Conservation (phyloP, 2,888 invertebrate genomes). For the Euproctis similis region DNA sequence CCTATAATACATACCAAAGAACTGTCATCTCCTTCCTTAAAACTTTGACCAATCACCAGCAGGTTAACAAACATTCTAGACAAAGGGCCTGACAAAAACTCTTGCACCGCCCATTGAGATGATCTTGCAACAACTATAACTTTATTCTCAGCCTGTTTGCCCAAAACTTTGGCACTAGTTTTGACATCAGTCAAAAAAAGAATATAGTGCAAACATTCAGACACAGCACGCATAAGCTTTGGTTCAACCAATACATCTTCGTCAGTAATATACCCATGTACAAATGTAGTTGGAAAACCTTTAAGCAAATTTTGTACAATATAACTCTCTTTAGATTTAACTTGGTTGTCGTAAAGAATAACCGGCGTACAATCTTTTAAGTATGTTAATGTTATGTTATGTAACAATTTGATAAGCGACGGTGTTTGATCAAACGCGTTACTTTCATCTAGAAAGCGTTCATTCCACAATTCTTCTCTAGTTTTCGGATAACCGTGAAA, state of each 20-base stretch:
- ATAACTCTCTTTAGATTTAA: slow-evolving; percentile 71
- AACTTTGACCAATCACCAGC: slow-evolving; percentile 80
- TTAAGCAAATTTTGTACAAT: slow-evolving; percentile 76
- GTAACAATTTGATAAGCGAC: slow-evolving; percentile 77
- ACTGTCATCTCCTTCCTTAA: slow-evolving; percentile 65
- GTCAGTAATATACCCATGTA: slow-evolving; percentile 78
- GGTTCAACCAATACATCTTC: slow-evolving; percentile 60
- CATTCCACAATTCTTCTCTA: slow-evolving; percentile 70
- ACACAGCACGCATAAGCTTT: slow-evolving; percentile 49
- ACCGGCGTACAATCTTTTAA: slow-evolving; percentile 79
- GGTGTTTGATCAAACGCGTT: slow-evolving; percentile 63
- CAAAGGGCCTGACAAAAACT: slow-evolving; percentile 77
- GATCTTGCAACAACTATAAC: slow-evolving; percentile 82
- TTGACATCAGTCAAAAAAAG: slow-evolving; percentile 80
- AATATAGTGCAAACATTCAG: slow-evolving; percentile 79
- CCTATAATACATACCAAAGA: slow-evolving; percentile 62
- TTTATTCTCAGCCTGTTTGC: slow-evolving; percentile 77
- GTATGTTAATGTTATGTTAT: slow-evolving; percentile 76
- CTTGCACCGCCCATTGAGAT: slow-evolving; percentile 84
- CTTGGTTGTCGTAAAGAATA: slow-evolving; percentile 79
- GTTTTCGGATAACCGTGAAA: slow-evolving; percentile 77
- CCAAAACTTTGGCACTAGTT: slow-evolving; percentile 74
- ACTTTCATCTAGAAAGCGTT: slow-evolving; percentile 59
- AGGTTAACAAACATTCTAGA: slow-evolving; percentile 83
- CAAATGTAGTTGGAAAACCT: slow-evolving; percentile 72